Base-by-base conservation (phyloP, 1,140 invertebrate genomes). In the Ericerus pela region DNA sequence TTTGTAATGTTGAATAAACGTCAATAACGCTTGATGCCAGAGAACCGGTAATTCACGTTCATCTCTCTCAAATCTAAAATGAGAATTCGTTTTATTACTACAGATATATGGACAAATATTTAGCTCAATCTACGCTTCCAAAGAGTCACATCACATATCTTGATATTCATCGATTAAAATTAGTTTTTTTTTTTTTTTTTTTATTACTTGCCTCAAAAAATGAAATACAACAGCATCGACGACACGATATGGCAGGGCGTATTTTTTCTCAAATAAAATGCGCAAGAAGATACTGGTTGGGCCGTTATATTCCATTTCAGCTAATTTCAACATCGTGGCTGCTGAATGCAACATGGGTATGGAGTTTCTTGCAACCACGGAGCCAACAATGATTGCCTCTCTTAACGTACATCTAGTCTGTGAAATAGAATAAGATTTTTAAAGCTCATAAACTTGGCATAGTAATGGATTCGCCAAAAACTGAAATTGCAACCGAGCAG, bases 231-330 rank as follows among this genome's bases (percentile, higher is more conserved):
- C 76, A 11, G 87, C 88, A 75, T 99, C 95, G 14, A 99, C 77
- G 2, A 96, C 94, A 63, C 90, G 76, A 69, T 91, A 98, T 1
- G 95, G 95, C 36, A 99, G 71, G 1, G 95, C 92, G 75, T 99
- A 99, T 69, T 96, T 96, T 70, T 99, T 99, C 66, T 99, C 94
- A 55, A 99, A 80, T 53, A 99, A 80, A 65, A 93, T 86, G 43
- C 91, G 76, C 26, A 99, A 73, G 65, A 99, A 95, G 62, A 98
- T 92, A 51, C 90, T 96, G 70, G 88, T 97, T 1, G 94, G 90
- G n/a, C 95, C 94, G 51, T 80, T 89, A 66, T 99, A 99, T 60
- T 88, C 87, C 92, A 99, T 96, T 74, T 96, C 90, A 28, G 94
- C 92, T 58, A 99, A 90, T 75, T 91, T 94, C 1, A 95, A 68